A percentile compares a stretch with the other conserved stretches of the same genome.
These are phyloP conservation scores for Chouioia cunea DNA, from an alignment of 2,888 invertebrate genomes.

Conservation along the genomic window DNA sequence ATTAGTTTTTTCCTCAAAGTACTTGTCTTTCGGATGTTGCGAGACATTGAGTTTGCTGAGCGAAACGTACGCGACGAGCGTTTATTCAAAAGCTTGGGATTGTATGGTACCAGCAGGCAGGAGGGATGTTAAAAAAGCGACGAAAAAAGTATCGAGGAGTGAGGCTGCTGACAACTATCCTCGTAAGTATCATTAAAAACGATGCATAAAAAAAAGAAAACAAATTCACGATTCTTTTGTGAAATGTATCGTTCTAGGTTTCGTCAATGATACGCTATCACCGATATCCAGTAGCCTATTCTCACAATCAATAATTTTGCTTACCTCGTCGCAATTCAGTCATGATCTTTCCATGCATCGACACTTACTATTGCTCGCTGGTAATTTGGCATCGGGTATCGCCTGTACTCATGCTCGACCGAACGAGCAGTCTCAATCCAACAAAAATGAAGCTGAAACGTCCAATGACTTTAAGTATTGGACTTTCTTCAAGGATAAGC, in stretches of 20 bases:
- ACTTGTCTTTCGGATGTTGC: constrained; percentile 77
- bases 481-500: constrained; percentile 64
- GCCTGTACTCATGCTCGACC: constrained; percentile 44
- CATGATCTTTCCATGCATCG: constrained; percentile 70
- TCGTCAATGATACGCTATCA: constrained; percentile 46
- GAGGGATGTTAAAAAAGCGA: constrained; percentile 30
- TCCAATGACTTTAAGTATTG: constrained; percentile 52
- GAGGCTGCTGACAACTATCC: constrained; percentile 25
- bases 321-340: constrained; percentile 70
- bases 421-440: not conserved
- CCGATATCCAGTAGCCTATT: constrained; percentile 61
- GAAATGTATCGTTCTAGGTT: constrained; percentile 15
- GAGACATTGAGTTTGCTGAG: constrained; percentile 79
- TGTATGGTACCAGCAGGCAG: constrained; percentile 61
- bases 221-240: too few species aligned
- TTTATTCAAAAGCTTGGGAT: constrained; percentile 78
- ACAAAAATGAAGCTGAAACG: constrained; percentile 19
- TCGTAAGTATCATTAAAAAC: constrained; percentile 14
- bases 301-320: constrained; percentile 64
- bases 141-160: constrained; percentile 48
- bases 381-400: constrained; percentile 66
- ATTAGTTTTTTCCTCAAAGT: constrained; percentile 76
- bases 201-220: too few species aligned
- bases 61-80: constrained; percentile 76
- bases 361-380: constrained; percentile 68